Evolutionary conservation across 2,888 invertebrate genomes (phyloP).

Genomic region (Pyrocoelia pectoralis): DNA sequence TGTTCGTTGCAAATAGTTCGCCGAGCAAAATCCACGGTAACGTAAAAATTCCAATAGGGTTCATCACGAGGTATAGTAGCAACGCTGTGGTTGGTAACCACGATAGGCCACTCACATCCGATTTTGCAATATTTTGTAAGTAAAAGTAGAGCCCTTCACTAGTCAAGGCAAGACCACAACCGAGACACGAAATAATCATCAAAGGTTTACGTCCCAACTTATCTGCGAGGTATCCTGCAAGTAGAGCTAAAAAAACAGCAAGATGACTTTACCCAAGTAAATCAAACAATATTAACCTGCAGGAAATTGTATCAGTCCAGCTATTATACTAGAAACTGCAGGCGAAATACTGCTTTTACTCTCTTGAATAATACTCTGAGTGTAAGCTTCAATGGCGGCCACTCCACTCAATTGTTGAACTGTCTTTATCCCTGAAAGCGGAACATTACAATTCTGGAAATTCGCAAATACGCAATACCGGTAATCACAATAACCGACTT

Average conservation of each 20-base stretch:
- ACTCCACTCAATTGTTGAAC: constrained; percentile 69
- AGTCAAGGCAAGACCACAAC: constrained; percentile 64
- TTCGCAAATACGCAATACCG: constrained; percentile 58
- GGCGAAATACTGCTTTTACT: constrained; percentile 63
- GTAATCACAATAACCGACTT: constrained; percentile 33
- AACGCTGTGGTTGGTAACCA: constrained; percentile 66
- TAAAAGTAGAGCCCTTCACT: constrained; percentile 65
- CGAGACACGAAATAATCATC: constrained; percentile 64
- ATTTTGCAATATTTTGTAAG: constrained; percentile 59
- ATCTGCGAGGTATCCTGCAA: constrained; percentile 54
- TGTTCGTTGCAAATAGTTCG: constrained; percentile 70
- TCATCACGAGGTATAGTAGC: constrained; percentile 66
- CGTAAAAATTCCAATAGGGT: constrained; percentile 68
- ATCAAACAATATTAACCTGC: constrained; percentile 57
- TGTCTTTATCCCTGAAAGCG: constrained; percentile 63
- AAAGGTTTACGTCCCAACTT: constrained; percentile 65
- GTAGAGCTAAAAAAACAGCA: constrained; percentile 5
- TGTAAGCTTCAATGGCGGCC: constrained; percentile 67
- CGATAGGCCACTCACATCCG: constrained; percentile 58
- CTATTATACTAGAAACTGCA: constrained; percentile 64
- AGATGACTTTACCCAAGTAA: background rate
- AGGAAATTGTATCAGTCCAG: constrained; percentile 62
- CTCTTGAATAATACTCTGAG: constrained; percentile 66
- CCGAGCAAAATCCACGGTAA: constrained; percentile 70
- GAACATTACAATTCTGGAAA: constrained; percentile 19